Percentiles rank a stretch among this genome's conserved stretches.
phyloP scores from a whole-genome alignment of 1,140 invertebrate species.

The Rhizoglyphus robini region DNA sequence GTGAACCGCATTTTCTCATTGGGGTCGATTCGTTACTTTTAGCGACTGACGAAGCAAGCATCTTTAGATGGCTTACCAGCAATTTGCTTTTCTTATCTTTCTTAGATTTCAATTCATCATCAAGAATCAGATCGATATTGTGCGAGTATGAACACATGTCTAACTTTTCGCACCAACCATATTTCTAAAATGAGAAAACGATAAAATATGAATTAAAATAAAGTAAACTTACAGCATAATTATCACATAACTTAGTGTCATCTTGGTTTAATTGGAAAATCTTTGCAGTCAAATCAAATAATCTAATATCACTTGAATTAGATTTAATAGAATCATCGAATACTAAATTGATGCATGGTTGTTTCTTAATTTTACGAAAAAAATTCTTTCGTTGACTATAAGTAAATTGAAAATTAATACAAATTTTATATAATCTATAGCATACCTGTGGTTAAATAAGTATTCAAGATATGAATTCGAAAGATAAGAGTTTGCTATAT shows the following conservation, averaged over 20 bases:
- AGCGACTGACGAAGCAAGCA: neutral
- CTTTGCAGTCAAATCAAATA: slow-evolving; percentile 8
- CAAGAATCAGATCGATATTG: slow-evolving; percentile 33
- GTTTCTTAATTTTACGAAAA: slow-evolving; percentile 10
- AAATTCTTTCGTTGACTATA: slow-evolving; percentile 31
- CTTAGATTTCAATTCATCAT: slow-evolving; percentile 23
- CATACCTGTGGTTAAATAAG: slow-evolving; percentile 39
- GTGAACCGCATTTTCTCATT: slow-evolving; percentile 25
- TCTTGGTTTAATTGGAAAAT: slow-evolving; percentile 15
- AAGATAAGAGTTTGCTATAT: slow-evolving; percentile 33
- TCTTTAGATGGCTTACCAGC: neutral
- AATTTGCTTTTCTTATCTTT: slow-evolving; percentile 13
- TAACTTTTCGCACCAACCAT: slow-evolving; percentile 34
- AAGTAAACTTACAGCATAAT: slow-evolving; percentile 16
- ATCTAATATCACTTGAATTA: neutral
- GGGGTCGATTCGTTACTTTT: neutral
- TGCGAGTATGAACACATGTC: slow-evolving; percentile 33
- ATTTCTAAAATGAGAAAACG: slow-evolving; percentile 29
- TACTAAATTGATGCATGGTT: slow-evolving; percentile 19
- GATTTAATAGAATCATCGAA: neutral
- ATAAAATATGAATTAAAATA: neutral
- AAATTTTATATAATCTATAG: neutral
- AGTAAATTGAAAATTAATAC: neutral
- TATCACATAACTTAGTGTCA: slow-evolving; percentile 18
- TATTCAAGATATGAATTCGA: slow-evolving; percentile 39